Evolutionary conservation across 2,888 invertebrate species (phyloP).

Genomic region (Perizoma affinitatum): DNA sequence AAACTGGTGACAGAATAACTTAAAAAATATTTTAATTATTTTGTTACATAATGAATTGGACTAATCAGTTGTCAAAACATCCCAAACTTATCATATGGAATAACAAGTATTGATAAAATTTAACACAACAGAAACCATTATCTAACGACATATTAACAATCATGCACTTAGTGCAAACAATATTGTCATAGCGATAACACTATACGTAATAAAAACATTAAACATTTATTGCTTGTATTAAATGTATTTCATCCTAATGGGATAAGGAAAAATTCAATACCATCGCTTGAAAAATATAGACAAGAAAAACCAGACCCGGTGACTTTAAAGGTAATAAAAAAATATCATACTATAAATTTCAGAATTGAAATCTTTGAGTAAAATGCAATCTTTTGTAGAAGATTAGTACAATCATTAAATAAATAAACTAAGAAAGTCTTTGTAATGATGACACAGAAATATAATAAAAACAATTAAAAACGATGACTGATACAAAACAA

Average conservation of each 20-base stretch:
- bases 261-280: slow-evolving; percentile 26
- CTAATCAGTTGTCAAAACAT: background rate
- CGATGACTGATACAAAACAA: background rate
- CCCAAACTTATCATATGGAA: background rate
- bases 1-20: background rate
- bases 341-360: background rate
- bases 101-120: background rate
- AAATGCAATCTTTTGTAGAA: background rate
- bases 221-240: background rate
- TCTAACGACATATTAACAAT: background rate
- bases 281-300: slow-evolving; percentile 6
- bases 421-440: background rate
- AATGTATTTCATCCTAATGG: slow-evolving; percentile 22
- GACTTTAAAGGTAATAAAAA: slow-evolving; percentile 11
- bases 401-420: background rate
- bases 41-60: no score
- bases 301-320: slow-evolving; percentile 23
- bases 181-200: slow-evolving; percentile 8
- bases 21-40: no score
- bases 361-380: background rate
- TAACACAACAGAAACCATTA: background rate
- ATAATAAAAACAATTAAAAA: background rate
- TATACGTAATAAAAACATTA: slow-evolving; percentile 9
- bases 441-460: background rate
- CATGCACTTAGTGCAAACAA: background rate